These are phyloP conservation scores for Dysidea cf. avara DNA, from an alignment of 37 sponge, comb jelly and placozoan genomes.

Conservation along the genomic window DNA sequence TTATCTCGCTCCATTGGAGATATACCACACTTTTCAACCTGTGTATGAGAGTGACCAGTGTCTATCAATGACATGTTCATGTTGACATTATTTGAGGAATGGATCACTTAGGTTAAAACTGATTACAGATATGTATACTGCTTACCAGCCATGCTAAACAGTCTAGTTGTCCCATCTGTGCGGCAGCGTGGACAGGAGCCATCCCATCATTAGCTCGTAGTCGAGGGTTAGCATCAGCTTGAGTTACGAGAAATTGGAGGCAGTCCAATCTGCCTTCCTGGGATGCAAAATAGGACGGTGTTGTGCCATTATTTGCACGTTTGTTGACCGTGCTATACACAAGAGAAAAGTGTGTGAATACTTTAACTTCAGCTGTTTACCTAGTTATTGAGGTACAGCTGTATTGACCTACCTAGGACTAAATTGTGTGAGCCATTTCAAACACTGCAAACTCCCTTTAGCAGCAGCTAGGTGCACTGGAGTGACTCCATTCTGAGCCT, in stretches of 20 bases:
- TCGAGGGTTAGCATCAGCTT: conserved; percentile 50
- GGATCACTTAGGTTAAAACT: background rate
- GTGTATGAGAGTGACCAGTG: too few relatives aligned
- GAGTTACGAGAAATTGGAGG: conserved; percentile 50
- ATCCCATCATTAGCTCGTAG: conserved; percentile 74
- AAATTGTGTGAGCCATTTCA: conserved; percentile 53
- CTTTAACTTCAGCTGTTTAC: too few relatives aligned
- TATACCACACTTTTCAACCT: conserved; percentile 42
- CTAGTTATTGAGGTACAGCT: background rate
- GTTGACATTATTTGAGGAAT: background rate
- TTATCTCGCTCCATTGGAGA: conserved; percentile 67
- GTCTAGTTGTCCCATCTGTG: conserved; percentile 72
- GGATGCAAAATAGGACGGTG: conserved; percentile 67
- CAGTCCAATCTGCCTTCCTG: conserved; percentile 69
- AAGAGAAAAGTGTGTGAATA: background rate
- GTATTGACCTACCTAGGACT: conserved; percentile 17
- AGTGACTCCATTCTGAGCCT: conserved; percentile 70
- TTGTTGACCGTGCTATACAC: conserved; percentile 49
- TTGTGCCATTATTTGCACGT: conserved; percentile 64
- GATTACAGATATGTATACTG: background rate
- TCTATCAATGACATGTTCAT: background rate
- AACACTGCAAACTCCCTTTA: conserved; percentile 60
- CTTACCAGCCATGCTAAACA: conserved; percentile 63
- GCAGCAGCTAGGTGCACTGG: conserved; percentile 79
- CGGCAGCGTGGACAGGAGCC: conserved; percentile 76